Conservation (phyloP, 2,888 invertebrate genomes). For the Clivina fossor region DNA sequence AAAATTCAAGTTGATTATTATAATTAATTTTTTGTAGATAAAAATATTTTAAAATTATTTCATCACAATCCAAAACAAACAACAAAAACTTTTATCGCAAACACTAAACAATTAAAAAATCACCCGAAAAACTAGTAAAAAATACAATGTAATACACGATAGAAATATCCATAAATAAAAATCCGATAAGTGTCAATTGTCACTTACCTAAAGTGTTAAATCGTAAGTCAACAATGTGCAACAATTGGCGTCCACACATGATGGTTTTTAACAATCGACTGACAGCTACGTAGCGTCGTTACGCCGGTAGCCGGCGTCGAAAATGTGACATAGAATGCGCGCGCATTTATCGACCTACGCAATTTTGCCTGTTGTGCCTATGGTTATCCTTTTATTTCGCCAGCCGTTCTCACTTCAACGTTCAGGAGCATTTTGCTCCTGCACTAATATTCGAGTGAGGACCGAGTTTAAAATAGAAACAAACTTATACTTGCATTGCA, state of each 20-base stretch:
- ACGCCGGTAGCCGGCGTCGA: slow-evolving; percentile 22
- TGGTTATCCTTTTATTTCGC: too few relatives aligned
- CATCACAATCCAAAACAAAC: too few relatives aligned
- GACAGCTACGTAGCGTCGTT: slow-evolving; percentile 20
- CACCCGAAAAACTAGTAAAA: too few relatives aligned
- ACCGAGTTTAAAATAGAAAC: too few relatives aligned
- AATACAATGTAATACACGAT: neutral
- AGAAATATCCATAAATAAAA: neutral
- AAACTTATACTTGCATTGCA: too few relatives aligned
- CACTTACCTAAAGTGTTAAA: slow-evolving; percentile 12
- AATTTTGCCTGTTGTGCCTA: too few relatives aligned
- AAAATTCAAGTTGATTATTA: too few relatives aligned
- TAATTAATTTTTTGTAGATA: neutral
- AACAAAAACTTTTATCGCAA: too few relatives aligned
- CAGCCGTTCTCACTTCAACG: too few relatives aligned
- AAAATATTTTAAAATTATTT: neutral
- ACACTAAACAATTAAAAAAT: too few relatives aligned
- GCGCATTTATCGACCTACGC: slow-evolving; percentile 30
- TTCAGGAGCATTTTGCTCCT: too few relatives aligned
- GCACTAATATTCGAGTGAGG: too few relatives aligned
- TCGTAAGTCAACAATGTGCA: slow-evolving; percentile 8
- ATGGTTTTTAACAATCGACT: slow-evolving; percentile 31
- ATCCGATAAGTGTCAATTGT: neutral
- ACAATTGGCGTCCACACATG: slow-evolving; percentile 29
- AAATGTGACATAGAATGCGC: slow-evolving; percentile 27